Evolutionary conservation across 1,140 invertebrate genomes (phyloP).

Genomic region (Zaprionus africanus): DNA sequence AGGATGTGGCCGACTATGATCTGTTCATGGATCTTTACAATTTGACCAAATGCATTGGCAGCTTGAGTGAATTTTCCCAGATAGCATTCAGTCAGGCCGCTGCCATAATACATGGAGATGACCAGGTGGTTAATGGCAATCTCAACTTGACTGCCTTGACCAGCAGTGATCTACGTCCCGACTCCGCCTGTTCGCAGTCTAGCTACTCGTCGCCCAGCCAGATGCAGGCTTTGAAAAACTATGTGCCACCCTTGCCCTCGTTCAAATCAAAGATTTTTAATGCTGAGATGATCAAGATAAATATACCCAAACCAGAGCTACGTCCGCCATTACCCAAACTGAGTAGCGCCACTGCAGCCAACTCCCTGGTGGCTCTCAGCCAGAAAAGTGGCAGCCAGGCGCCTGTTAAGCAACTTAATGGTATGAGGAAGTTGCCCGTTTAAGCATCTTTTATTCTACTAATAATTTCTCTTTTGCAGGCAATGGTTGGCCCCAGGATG

Average conservation of each 20-base stretch:
- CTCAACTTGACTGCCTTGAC: slow-evolving; percentile 84
- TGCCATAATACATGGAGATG: slow-evolving; percentile 85
- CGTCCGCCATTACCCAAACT: slow-evolving; percentile 61
- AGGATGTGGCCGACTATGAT: slow-evolving; percentile 93
- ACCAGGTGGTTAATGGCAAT: slow-evolving; percentile 85
- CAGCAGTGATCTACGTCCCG: slow-evolving; percentile 84
- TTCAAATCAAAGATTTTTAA: slow-evolving; percentile 80
- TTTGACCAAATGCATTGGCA: slow-evolving; percentile 89
- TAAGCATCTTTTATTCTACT: background rate
- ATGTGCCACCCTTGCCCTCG: slow-evolving; percentile 81
- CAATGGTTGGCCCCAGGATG: slow-evolving; percentile 69
- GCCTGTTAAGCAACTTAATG: slow-evolving; percentile 42
- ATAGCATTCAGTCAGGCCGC: slow-evolving; percentile 91
- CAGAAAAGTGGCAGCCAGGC: slow-evolving; percentile 52
- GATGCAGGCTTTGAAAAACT: slow-evolving; percentile 80
- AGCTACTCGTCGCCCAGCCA: slow-evolving; percentile 85
- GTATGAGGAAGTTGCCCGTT: slow-evolving; percentile 11
- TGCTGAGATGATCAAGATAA: slow-evolving; percentile 83
- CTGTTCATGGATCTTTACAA: slow-evolving; percentile 94
- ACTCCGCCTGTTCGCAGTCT: slow-evolving; percentile 83
- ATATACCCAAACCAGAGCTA: slow-evolving; percentile 81
- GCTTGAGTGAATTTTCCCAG: slow-evolving; percentile 88
- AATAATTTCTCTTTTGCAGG: slow-evolving; percentile 27
- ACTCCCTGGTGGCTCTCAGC: slow-evolving; percentile 46
- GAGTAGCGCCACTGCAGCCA: slow-evolving; percentile 32